Base-by-base conservation (phyloP, 2,888 invertebrate genomes). In the Nezara viridula region DNA sequence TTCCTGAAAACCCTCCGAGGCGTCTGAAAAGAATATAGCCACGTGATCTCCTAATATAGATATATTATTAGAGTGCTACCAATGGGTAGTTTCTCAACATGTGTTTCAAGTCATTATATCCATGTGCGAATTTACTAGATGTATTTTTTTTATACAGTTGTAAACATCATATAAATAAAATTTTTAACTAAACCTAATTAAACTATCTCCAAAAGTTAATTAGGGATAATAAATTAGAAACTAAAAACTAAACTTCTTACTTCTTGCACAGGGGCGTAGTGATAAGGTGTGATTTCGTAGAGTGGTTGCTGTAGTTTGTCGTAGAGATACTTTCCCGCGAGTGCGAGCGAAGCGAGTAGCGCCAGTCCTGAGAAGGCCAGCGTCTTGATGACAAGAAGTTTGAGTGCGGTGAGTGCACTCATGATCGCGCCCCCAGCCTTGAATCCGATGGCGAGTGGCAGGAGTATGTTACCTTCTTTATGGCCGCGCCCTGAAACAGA, bases 361-460 rank as follows among this genome's bases (percentile, higher is more conserved):
- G 96, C 96, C 90, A 95, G 92, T 92, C 96, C 96, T 87, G 96
- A 95, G 85, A 96, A 94, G n/a, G 95, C 92, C 91, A 96, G 93
- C 0, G 96, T 95, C 92, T 96, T 96, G 16, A 96, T 91, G 0
- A 96, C 95, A 6, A 96, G 93, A 16, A 94, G 92, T 0, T 95
- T 94, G 49, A 96, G 95, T 1, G 95, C 93, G 60, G 95, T 94
- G 90, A 96, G 93, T 0, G 94, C 94, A 86, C 96, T 93, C 91
- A 95, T 93, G 85, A 95, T 94, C 91, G 95, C 94, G 19, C 95
- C 95, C 0, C 95, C 94, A 0, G 95, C 94, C 91, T 96, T 96
- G 93, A 96, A 95, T 49, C 96, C 96, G 91, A 96, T 93, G 85
- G 96, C 93, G 92, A 96, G 93, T 12, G 96, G 96, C 19, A 96